These are phyloP conservation scores for Drosophila cognata DNA, from an alignment of 2,888 invertebrate species.

Conservation along the genomic window DNA sequence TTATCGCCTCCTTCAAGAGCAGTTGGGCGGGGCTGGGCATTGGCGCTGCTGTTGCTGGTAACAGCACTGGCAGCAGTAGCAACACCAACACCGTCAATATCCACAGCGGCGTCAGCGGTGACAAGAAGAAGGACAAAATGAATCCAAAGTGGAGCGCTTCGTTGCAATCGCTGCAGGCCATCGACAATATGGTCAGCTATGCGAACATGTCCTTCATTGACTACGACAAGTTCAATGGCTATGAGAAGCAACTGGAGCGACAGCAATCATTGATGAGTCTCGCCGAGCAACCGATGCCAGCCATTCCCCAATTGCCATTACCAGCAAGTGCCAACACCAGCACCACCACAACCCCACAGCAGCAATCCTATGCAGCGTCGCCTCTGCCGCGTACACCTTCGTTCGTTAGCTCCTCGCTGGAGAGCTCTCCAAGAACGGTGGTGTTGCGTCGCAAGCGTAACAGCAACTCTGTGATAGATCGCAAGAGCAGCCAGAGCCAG, in stretches of 20 bases:
- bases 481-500: slow-evolving; percentile 65
- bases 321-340: slow-evolving; percentile 28
- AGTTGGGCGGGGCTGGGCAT: slow-evolving; percentile 67
- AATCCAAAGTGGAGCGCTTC: slow-evolving; percentile 86
- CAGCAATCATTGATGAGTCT: slow-evolving; percentile 81
- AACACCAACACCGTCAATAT: slow-evolving; percentile 26
- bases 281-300: slow-evolving; percentile 57
- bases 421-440: slow-evolving; percentile 67
- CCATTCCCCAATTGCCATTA: slow-evolving; percentile 39
- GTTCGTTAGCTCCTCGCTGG: slow-evolving; percentile 33
- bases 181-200: slow-evolving; percentile 87
- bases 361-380: slow-evolving; percentile 5
- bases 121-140: slow-evolving; percentile 83
- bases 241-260: slow-evolving; percentile 84
- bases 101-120: slow-evolving; percentile 36
- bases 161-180: slow-evolving; percentile 86
- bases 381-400: slow-evolving; percentile 30
- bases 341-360: slow-evolving; percentile 25
- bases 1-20: slow-evolving; percentile 81
- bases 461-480: slow-evolving; percentile 50
- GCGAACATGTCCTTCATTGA: slow-evolving; percentile 87
- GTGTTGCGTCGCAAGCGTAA: slow-evolving; percentile 72
- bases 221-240: slow-evolving; percentile 86
- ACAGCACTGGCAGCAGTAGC: slow-evolving; percentile 35
- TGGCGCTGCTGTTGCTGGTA: slow-evolving; percentile 6